Conservation (phyloP, 1,140 invertebrate species). For the Telenomus remus region DNA sequence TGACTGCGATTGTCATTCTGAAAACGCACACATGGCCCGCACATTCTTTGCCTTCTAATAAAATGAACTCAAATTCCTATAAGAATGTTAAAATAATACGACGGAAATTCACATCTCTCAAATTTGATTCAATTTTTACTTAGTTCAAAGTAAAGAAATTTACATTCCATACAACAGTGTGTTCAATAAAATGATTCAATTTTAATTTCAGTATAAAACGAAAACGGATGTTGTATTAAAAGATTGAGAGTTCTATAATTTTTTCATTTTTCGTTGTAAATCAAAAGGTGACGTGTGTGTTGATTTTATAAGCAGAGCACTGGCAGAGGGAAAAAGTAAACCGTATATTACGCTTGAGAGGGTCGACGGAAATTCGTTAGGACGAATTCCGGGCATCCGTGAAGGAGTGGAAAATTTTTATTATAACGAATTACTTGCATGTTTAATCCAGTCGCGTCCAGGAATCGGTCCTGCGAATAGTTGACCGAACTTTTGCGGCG, state of each 20-base stretch:
- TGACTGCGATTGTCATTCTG: slow-evolving; percentile 44
- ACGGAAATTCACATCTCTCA: slow-evolving; percentile 3
- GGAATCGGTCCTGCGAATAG: slow-evolving; percentile 60
- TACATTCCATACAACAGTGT: too few species aligned
- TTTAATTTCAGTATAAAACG: too few species aligned
- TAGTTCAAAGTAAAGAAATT: too few species aligned
- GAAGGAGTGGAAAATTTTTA: slow-evolving; percentile 62
- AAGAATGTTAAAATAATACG: slow-evolving; percentile 29
- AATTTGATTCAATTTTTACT: slow-evolving; percentile 19
- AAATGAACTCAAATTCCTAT: slow-evolving; percentile 45
- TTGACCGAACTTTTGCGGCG: slow-evolving; percentile 52
- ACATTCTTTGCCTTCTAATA: slow-evolving; percentile 50
- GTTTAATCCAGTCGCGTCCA: slow-evolving; percentile 69
- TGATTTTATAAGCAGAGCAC: slow-evolving; percentile 34
- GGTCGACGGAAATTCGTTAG: slow-evolving; percentile 67
- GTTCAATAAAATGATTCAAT: too few species aligned
- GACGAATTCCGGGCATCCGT: slow-evolving; percentile 69
- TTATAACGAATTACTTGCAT: slow-evolving; percentile 72
- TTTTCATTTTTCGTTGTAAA: slow-evolving; percentile 35
- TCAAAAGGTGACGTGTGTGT: slow-evolving; percentile 11
- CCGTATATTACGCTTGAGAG: slow-evolving; percentile 65
- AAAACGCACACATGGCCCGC: slow-evolving; percentile 42
- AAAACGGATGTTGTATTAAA: too few species aligned
- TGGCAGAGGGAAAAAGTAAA: slow-evolving; percentile 61
- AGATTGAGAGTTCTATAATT: slow-evolving; percentile 17